Percentiles rank a stretch among this genome's conserved stretches.
Conservation (phyloP, 2,888 invertebrate genomes). For the Sinelater perroti region DNA sequence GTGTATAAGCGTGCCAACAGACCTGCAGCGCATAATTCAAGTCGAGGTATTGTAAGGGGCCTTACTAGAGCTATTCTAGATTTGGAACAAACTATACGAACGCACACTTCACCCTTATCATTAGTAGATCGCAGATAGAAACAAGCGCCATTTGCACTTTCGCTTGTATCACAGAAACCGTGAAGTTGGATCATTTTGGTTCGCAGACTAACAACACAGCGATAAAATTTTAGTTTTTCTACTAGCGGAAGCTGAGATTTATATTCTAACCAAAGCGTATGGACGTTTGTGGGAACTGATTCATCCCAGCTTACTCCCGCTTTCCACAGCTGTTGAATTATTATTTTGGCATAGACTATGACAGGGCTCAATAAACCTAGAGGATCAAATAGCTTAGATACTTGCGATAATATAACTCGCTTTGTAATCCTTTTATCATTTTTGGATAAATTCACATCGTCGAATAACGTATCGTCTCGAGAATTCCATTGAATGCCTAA, state of each 20-base stretch:
- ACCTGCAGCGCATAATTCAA: too few relatives aligned
- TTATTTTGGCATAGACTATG: constrained; percentile 46
- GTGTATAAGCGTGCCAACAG: too few relatives aligned
- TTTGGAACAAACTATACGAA: not conserved
- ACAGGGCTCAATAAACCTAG: constrained; percentile 12
- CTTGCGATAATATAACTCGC: not conserved
- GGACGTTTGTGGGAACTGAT: not conserved
- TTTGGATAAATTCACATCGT: too few relatives aligned
- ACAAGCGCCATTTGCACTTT: constrained; percentile 4
- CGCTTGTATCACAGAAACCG: constrained; percentile 4
- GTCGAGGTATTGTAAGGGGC: too few relatives aligned
- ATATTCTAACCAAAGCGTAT: not conserved
- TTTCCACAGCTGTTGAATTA: not conserved
- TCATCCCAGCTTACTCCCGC: not conserved
- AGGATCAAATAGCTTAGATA: not conserved
- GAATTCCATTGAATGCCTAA: too few relatives aligned
- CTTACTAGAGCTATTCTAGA: too few relatives aligned
- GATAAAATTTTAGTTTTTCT: not conserved
- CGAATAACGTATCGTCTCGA: too few relatives aligned
- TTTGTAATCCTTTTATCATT: too few relatives aligned
- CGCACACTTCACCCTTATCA: not conserved
- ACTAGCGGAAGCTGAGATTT: not conserved
- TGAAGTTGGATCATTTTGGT: not conserved
- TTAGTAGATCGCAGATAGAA: not conserved
- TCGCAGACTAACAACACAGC: not conserved